Conservation (phyloP, 1,140 invertebrate species). For the Drosophila suzukii region DNA sequence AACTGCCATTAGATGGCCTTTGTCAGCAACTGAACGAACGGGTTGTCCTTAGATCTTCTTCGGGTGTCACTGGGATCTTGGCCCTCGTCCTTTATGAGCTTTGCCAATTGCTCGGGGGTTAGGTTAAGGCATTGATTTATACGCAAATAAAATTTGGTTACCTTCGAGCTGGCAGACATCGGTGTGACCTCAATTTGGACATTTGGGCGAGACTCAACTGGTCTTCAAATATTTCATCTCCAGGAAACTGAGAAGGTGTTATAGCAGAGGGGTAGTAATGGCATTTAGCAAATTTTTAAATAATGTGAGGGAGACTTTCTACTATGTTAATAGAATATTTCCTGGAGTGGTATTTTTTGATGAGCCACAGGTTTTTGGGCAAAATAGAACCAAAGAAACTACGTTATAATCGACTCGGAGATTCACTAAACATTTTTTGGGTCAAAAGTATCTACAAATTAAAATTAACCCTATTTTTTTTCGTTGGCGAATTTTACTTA, state of each 20-base stretch:
- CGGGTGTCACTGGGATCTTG: conserved; percentile 25
- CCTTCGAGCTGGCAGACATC: conserved; percentile 17
- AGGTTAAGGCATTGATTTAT: conserved; percentile 61
- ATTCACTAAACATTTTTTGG: too few relatives aligned
- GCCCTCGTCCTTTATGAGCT: conserved; percentile 14
- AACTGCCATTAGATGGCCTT: conserved; percentile 75
- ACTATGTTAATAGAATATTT: too few relatives aligned
- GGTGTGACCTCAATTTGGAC: conserved; percentile 39
- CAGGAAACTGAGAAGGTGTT: neutral
- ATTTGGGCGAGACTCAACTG: neutral
- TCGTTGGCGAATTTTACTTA: too few relatives aligned
- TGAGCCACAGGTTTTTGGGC: too few relatives aligned
- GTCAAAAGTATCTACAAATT: too few relatives aligned
- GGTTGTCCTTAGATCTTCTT: conserved; percentile 27
- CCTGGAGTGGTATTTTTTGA: too few relatives aligned
- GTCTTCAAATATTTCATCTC: neutral
- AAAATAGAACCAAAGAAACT: too few relatives aligned
- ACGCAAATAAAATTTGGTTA: conserved; percentile 60
- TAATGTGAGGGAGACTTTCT: too few relatives aligned
- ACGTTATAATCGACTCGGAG: too few relatives aligned
- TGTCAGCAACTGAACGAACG: conserved; percentile 76
- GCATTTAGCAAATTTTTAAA: too few relatives aligned
- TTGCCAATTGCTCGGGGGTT: conserved; percentile 43
- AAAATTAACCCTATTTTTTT: too few relatives aligned
- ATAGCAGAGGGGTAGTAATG: too few relatives aligned